Conservation (phyloP, 1,140 invertebrate genomes). For the Gonatopus flavifemur region DNA sequence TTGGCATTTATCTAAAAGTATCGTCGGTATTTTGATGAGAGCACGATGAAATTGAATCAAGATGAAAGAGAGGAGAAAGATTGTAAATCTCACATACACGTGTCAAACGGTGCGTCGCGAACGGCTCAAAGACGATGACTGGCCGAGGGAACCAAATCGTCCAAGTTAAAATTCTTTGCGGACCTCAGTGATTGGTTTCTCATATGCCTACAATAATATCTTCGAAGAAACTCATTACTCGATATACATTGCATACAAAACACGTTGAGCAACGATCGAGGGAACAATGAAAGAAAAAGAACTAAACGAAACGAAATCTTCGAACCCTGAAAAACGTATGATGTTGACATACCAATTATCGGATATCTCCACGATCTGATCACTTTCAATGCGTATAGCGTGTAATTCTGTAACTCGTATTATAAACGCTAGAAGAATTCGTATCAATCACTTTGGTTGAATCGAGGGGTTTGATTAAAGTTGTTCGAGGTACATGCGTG, state of each 20-base stretch:
- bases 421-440: no score
- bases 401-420: no score
- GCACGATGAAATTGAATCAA: no score
- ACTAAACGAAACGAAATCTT: conserved; percentile 12
- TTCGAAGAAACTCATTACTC: conserved; percentile 23
- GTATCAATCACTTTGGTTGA: no score
- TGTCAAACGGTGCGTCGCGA: conserved; percentile 13
- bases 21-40: neutral
- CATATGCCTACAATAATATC: conserved; percentile 21
- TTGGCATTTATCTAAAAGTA: neutral
- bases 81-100: neutral
- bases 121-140: conserved; percentile 27
- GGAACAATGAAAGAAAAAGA: neutral
- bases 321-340: neutral
- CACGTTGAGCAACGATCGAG: neutral
- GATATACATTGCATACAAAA: conserved; percentile 1
- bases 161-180: conserved; percentile 31
- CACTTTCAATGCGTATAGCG: conserved; percentile 7
- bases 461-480: no score
- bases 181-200: conserved; percentile 28
- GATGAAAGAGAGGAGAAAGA: neutral
- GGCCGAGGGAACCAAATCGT: conserved; percentile 23
- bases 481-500: no score
- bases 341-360: neutral
- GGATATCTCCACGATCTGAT: conserved; percentile 4